phyloP scores from a whole-genome alignment of 2,113 vertebrate species.

The Corythaixoides concolor region DNA sequence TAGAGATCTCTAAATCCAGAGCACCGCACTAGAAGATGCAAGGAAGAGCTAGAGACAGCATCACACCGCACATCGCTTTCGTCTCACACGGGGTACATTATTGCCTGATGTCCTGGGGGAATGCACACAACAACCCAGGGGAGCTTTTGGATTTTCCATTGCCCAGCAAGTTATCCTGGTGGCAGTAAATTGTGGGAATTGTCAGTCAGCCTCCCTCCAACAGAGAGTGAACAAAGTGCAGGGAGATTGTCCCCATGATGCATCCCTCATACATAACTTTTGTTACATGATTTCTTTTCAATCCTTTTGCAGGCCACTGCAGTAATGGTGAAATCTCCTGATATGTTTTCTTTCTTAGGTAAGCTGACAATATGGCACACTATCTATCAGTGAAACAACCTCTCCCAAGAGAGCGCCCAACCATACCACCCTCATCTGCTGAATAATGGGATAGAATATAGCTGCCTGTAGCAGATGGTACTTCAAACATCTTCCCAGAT shows the following conservation, averaged over 20 bases:
- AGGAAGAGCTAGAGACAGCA: neutral
- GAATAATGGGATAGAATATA: neutral
- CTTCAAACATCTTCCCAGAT: neutral
- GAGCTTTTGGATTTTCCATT: neutral
- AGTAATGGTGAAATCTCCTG: neutral
- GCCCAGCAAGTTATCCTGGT: neutral
- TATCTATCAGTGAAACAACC: neutral
- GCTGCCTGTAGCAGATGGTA: neutral
- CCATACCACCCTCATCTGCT: neutral
- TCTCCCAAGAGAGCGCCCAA: neutral
- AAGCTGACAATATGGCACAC: neutral
- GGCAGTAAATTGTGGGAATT: neutral
- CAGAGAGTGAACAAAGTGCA: neutral
- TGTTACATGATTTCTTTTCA: neutral
- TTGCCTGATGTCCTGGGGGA: neutral
- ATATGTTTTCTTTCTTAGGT: neutral
- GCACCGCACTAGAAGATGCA: fast-evolving
- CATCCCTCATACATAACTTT: neutral
- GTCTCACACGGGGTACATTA: neutral
- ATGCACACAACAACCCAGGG: neutral
- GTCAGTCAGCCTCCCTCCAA: neutral
- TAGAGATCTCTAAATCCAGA: neutral
- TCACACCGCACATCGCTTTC: neutral
- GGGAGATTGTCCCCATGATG: neutral
- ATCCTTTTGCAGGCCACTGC: neutral